Evolutionary conservation across 2,888 invertebrate species (phyloP).

Genomic region (Xanthia togata): DNA sequence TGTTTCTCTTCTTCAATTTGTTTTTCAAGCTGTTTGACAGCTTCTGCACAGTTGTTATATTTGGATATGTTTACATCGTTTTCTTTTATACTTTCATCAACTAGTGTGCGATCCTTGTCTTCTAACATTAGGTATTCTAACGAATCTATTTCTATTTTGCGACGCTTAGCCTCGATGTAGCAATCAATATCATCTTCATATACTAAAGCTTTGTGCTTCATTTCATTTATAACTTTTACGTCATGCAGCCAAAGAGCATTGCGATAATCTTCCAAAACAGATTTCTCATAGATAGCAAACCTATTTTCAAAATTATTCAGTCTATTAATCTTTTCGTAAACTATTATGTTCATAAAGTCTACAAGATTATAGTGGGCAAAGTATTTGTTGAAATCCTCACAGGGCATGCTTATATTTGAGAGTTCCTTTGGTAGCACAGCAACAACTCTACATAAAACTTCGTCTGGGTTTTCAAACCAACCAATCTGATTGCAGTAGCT

Average conservation of each 20-base stretch:
- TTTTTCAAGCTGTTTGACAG: constrained; percentile 86
- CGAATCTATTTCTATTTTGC: constrained; percentile 83
- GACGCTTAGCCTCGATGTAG: constrained; percentile 82
- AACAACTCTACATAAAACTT: constrained; percentile 88
- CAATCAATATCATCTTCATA: constrained; percentile 83
- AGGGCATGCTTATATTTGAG: constrained; percentile 79
- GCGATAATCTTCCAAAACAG: constrained; percentile 88
- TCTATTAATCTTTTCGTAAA: constrained; percentile 89
- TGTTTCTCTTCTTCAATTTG: constrained; percentile 85
- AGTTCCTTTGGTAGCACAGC: constrained; percentile 83
- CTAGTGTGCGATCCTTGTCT: constrained; percentile 82
- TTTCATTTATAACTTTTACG: constrained; percentile 74
- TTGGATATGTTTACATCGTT: constrained; percentile 79
- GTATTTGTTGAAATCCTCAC: constrained; percentile 79
- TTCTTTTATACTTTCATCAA: constrained; percentile 81
- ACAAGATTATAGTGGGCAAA: constrained; percentile 88
- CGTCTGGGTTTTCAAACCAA: constrained; percentile 85
- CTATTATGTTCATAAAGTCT: constrained; percentile 89
- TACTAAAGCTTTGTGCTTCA: constrained; percentile 83
- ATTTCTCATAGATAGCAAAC: constrained; percentile 90
- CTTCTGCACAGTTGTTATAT: constrained; percentile 79
- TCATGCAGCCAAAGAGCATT: constrained; percentile 91
- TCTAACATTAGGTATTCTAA: constrained; percentile 84
- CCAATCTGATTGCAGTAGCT: constrained; percentile 88
- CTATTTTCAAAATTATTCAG: constrained; percentile 84